Percentiles rank a stretch among this genome's conserved stretches.
These are phyloP conservation scores for Chromoteleia sp. DNA, from an alignment of 2,888 invertebrate species.

Conservation along the genomic window DNA sequence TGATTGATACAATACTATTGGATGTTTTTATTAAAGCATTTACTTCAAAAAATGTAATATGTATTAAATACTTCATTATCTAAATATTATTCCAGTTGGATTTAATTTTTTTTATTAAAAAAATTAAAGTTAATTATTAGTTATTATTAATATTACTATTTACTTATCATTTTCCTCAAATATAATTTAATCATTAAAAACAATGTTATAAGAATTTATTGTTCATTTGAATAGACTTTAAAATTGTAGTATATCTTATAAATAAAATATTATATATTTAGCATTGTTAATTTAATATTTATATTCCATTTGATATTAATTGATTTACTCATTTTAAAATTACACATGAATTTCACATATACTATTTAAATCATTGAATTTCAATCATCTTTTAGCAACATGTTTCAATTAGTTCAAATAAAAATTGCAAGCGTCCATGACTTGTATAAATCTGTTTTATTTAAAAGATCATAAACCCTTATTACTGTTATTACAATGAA, in stretches of 20 bases:
- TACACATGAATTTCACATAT: too few species aligned
- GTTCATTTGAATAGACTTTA: not conserved
- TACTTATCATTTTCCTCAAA: too few species aligned
- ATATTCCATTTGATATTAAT: not conserved
- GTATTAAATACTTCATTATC: not conserved
- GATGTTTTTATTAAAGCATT: too few species aligned
- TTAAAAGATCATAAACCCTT: constrained; percentile 26
- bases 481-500: constrained; percentile 18
- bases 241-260: constrained; percentile 30
- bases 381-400: not conserved
- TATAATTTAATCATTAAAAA: too few species aligned
- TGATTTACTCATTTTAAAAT: not conserved
- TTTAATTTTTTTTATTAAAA: too few species aligned
- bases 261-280: constrained; percentile 24
- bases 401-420: not conserved
- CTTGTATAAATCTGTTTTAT: constrained; percentile 18
- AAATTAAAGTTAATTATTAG: too few species aligned
- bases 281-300: not conserved
- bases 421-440: not conserved
- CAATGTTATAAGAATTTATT: too few species aligned
- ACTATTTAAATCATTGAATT: not conserved
- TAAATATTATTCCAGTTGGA: not conserved
- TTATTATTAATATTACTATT: too few species aligned
- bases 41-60: too few species aligned
- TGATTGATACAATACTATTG: too few species aligned